Evolutionary conservation across 2,797 vertebrate genomes (phyloP), one percentile per base, ranked within the genome.

Genomic region (Brachyalestes nurse): DNA sequence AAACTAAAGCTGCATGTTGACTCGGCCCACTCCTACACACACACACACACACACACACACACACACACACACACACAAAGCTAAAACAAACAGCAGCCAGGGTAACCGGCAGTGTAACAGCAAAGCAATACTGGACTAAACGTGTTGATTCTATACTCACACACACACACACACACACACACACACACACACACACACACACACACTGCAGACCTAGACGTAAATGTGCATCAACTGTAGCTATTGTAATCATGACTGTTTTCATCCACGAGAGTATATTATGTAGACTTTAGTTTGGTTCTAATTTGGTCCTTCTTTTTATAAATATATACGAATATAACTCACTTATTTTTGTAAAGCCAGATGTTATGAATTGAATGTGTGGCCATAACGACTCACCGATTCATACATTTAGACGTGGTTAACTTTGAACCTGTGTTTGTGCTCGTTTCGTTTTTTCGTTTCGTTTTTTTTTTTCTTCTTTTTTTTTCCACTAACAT

Each of bases 321-420:
- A 34, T 85, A 88, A 76, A 78, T 81, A 66, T 49, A 74, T 79
- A 84, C 53, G 80, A 80, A 86, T 83, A 89, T 91, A 84, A 88
- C 86, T 91, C 90, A 93, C 90, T 92, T 93, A 92, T 94, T 94
- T 93, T 93, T 93, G 88, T 93, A 92, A 93, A 87, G 81, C 87
- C 84, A 84, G 84, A 87, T 85, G 82, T 87, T 87, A 80, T 79
- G 75, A 72, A 82, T 45, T 83, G 58, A 87, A 75, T 81, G 79
- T 81, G 79, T 84, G 78, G 77, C 67, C 80, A 81, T 81, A 82
- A 42, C 78, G 51, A 88, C 83, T 82, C 86, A 87, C 81, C 77
- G 12, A 62, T 81, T 86, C 87, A 83, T 83, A 78, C 71, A 66
- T 72, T 79, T 81, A 69, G 84, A 72, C 47, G 21, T 86, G 73